Evolutionary conservation across 2,797 vertebrate genomes (phyloP).

Genomic region (Manis pentadactyla): DNA sequence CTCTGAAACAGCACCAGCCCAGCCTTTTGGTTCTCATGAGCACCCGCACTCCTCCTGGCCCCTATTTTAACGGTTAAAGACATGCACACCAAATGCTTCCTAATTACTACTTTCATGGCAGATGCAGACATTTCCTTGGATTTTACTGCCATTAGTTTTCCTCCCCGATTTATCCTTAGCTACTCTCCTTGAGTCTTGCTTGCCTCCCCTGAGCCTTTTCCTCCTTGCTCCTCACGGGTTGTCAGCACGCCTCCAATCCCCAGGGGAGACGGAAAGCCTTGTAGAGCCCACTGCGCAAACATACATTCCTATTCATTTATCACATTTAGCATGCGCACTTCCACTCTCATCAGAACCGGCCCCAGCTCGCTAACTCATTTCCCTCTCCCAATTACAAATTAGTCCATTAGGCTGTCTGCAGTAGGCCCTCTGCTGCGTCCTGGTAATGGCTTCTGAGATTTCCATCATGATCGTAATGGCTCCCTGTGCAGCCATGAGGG

Average conservation of each 20-base stretch:
- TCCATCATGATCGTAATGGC: constrained; percentile 99
- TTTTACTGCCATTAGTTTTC: constrained; percentile 90
- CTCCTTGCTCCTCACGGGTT: constrained; percentile 87
- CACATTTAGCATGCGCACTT: constrained; percentile 95
- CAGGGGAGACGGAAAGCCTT: constrained; percentile 88
- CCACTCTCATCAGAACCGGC: constrained; percentile 95
- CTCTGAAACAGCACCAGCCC: background rate
- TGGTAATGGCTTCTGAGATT: constrained; percentile 99
- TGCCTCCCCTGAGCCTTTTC: constrained; percentile 87
- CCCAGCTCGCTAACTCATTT: constrained; percentile 96
- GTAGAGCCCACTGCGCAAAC: constrained; percentile 92
- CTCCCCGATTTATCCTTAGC: constrained; percentile 90
- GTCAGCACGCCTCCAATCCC: constrained; percentile 89
- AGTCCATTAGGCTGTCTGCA: constrained; percentile 99
- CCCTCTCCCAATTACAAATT: constrained; percentile 99
- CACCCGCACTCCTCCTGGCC: constrained; percentile 75
- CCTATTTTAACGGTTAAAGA: constrained; percentile 87
- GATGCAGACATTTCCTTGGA: constrained; percentile 87
- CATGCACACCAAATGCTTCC: constrained; percentile 88
- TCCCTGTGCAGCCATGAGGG: constrained; percentile 99
- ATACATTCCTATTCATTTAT: constrained; percentile 95
- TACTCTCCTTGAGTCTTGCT: constrained; percentile 88
- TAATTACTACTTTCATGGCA: constrained; percentile 90
- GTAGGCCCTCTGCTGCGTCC: constrained; percentile 98
- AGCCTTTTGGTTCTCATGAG: constrained; percentile 61